A percentile compares a stretch with the other conserved stretches of the same genome.
These are phyloP conservation scores for Drosophila anceps DNA, from an alignment of 2,888 invertebrate genomes.

Conservation along the genomic window DNA sequence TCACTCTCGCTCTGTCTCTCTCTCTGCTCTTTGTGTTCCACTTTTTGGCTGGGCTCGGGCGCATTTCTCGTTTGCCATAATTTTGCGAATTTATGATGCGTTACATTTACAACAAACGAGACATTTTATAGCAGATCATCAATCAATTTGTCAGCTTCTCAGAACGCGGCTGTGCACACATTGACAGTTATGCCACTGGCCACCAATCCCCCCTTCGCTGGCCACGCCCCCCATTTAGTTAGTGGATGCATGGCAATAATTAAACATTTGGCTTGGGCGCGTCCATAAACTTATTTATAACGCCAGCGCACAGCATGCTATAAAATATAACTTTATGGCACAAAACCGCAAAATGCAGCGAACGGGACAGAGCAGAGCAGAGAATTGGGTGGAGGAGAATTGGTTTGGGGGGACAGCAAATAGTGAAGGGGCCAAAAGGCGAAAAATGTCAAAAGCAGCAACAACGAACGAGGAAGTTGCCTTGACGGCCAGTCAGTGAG, in stretches of 20 bases:
- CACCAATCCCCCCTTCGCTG: conserved; percentile 19
- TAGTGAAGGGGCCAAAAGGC: conserved; percentile 21
- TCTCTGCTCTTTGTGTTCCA: conserved; percentile 45
- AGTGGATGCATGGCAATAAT: conserved; percentile 50
- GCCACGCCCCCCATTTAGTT: conserved; percentile 25
- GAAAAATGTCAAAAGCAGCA: conserved; percentile 63
- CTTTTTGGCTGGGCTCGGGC: conserved; percentile 26
- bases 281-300: conserved; percentile 71
- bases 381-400: neutral
- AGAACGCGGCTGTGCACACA: conserved; percentile 53
- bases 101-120: conserved; percentile 84
- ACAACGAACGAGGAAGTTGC: conserved; percentile 45
- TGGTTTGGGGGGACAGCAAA: neutral
- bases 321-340: conserved; percentile 72
- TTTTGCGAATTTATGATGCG: conserved; percentile 83
- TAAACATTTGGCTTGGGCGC: conserved; percentile 66
- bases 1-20: conserved; percentile 4
- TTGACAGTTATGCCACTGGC: conserved; percentile 63
- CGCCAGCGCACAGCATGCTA: conserved; percentile 56
- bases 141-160: conserved; percentile 83
- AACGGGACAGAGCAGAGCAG: neutral
- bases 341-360: conserved; percentile 64
- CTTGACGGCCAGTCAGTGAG: conserved; percentile 40
- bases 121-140: conserved; percentile 84
- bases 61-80: conserved; percentile 61